Conservation (phyloP, 37 sponge, comb jelly and placozoan species). For the Halisarca cf. caerulea region DNA sequence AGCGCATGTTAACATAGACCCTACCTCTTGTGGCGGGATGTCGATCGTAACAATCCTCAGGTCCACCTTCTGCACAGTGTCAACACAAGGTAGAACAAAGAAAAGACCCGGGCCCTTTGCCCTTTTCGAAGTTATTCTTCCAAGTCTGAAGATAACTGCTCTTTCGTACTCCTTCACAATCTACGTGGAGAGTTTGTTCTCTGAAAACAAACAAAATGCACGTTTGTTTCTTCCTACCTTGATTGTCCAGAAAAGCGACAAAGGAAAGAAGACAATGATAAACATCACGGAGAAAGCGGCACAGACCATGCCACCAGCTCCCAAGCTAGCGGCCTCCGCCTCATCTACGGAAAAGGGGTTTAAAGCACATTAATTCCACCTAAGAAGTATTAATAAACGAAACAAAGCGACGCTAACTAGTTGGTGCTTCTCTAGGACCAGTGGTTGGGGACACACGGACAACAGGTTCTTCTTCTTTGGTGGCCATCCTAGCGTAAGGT, state of each 20-base stretch:
- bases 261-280: constrained; percentile 69
- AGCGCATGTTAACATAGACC: not conserved
- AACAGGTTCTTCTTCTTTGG: too few species aligned
- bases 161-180: constrained; percentile 92
- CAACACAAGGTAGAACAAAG: constrained; percentile 88
- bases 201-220: not conserved
- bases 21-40: constrained; percentile 93
- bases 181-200: constrained; percentile 9
- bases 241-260: constrained; percentile 56
- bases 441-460: too few species aligned
- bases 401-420: too few species aligned
- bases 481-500: too few species aligned
- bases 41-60: constrained; percentile 91
- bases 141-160: constrained; percentile 93
- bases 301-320: constrained; percentile 40
- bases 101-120: constrained; percentile 97
- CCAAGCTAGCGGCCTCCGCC: constrained; percentile 17
- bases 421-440: too few species aligned
- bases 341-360: not conserved
- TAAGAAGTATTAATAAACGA: too few species aligned
- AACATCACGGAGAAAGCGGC: constrained; percentile 59
- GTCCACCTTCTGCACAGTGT: constrained; percentile 77
- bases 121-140: constrained; percentile 69
- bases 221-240: constrained; percentile 41
- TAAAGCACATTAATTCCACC: too few species aligned